Base-by-base conservation (phyloP, 2,113 vertebrate species). In the Pollimyrus isidori region DNA sequence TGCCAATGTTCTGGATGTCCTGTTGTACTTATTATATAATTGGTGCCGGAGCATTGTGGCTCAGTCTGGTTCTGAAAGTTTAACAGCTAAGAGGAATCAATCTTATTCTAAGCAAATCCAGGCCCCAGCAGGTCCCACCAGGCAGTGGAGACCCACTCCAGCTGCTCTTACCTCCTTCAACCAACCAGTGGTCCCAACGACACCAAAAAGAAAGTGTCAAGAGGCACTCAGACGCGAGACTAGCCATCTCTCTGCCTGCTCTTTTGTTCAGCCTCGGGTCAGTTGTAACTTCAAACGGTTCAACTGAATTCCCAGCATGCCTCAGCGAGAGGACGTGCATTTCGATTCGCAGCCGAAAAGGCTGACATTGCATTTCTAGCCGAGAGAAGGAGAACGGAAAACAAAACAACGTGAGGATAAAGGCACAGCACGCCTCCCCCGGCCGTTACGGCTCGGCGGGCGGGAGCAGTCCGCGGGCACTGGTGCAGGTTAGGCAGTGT, bases 291-390 rank as follows among this genome's bases (percentile, higher is more conserved):
- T 45, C 58, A 35, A 13, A 73, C 87, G 92, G 93, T 45, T 91
- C 91, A 91, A 65, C 91, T 89, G 91, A 91, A 94, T 95, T 95
- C 92, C 89, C 90, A 76, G 90, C 91, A 94, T 94, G 92, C 92
- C 87, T 85, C 2, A 83, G 80, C 2, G 10, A 7, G 23, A 42
- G 10, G 3, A 2, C 45, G 3, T 26, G 23, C 76, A 26, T 46
- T 7, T 45, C 11, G 39, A 30, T 11, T n/a, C 23, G 2, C 23
- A n/a, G 56, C 56, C 56, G 7, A 9, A n/a, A 62, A 9, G 56
- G 56, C 23, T n/a, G 56, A 62, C 56, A 1, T 62, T 1, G 9
- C 52, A 87, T 21, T 15, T 39, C 2, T 73, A 35, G 65, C 65
- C 3, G n/a, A 15, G 65, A 30, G 35, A 35, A 35, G 11, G 23